These are phyloP conservation scores for Syrrhaptes paradoxus DNA, from an alignment of 2,113 vertebrate species.

Conservation along the genomic window DNA sequence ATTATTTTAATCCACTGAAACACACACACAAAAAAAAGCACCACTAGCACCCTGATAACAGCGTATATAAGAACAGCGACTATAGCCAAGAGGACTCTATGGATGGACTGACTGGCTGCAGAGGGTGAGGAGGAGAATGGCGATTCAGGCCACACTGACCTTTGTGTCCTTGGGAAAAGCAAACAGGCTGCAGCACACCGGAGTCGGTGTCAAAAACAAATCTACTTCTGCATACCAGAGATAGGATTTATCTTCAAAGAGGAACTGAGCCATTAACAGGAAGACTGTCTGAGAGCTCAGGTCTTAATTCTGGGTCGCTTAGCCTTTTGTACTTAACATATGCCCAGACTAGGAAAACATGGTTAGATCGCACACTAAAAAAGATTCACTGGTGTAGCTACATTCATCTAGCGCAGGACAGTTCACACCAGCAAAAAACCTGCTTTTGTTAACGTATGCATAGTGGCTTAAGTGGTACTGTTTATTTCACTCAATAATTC, in stretches of 20 bases:
- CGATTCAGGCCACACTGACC: neutral
- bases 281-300: neutral
- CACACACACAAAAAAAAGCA: neutral
- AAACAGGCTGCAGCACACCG: neutral
- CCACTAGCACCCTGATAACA: neutral
- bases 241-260: constrained; percentile 17
- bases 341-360: neutral
- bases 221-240: constrained; percentile 1
- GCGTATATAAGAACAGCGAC: accelerated
- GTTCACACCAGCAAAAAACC: neutral
- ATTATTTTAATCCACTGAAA: neutral
- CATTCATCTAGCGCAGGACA: neutral
- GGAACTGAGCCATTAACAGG: neutral
- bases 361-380: neutral
- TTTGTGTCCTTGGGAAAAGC: constrained; percentile 6
- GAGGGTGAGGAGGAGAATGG: neutral
- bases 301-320: neutral
- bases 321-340: neutral
- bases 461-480: neutral
- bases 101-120: neutral
- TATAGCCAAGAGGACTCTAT: neutral
- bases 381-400: neutral
- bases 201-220: neutral
- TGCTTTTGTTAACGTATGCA: neutral
- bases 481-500: neutral